phyloP scores from a whole-genome alignment of 2,113 vertebrate species.

The Variabilichromis moorii region DNA sequence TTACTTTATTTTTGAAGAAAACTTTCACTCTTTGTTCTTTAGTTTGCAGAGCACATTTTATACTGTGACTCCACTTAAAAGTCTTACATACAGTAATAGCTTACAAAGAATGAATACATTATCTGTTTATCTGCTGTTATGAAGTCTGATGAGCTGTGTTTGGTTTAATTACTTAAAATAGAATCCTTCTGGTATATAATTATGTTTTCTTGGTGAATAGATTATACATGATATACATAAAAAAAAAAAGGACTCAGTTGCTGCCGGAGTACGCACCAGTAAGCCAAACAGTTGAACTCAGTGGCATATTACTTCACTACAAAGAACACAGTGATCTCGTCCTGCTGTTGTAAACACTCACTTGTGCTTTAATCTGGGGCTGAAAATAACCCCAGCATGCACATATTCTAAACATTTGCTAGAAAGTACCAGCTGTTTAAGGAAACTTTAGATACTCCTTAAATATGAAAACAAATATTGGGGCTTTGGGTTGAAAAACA shows the following conservation, averaged over 20 bases:
- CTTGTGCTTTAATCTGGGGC: background rate
- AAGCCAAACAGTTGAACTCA: background rate
- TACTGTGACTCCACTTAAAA: background rate
- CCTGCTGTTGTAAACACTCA: background rate
- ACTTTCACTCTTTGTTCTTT: background rate
- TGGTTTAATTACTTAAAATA: background rate
- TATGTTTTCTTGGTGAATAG: background rate
- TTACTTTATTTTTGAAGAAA: background rate
- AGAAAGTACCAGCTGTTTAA: background rate
- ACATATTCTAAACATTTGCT: background rate
- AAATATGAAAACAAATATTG: background rate
- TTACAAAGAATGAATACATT: background rate
- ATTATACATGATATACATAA: background rate
- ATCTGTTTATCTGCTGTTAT: background rate
- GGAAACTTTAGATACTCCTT: background rate
- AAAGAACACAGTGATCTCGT: background rate
- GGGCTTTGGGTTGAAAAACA: background rate
- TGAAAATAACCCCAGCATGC: background rate
- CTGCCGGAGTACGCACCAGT: background rate
- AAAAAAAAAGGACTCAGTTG: background rate
- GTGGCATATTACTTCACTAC: background rate
- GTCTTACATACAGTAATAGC: background rate
- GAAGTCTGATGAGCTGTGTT: background rate
- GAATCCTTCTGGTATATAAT: background rate
- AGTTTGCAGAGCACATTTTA: background rate